Evolutionary conservation across 2,797 vertebrate genomes (phyloP).

Genomic region (Adrianichthys oophorus): DNA sequence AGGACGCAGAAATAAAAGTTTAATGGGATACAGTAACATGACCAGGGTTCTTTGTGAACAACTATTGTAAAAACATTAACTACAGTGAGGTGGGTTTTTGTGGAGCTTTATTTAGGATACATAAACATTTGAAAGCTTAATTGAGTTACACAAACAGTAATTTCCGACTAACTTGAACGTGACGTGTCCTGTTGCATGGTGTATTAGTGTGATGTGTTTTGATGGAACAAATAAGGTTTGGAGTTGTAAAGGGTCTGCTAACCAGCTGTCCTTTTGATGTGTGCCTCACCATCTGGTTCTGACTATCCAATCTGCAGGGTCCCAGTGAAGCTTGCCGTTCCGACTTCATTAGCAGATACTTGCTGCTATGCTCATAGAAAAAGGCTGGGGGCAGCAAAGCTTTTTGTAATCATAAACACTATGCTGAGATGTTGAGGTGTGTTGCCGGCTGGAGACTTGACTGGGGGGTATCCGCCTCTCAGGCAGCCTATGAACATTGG

Average conservation of each 20-base stretch:
- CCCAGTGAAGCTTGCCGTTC: slow-evolving; percentile 21
- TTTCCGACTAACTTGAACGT: slow-evolving; percentile 35
- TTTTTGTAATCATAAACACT: slow-evolving; percentile 60
- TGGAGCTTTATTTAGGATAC: slow-evolving; percentile 11
- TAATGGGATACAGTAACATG: too few species aligned
- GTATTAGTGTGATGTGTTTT: slow-evolving; percentile 51
- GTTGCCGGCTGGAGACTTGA: not conserved
- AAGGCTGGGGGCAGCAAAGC: slow-evolving; percentile 75
- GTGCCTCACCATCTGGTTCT: slow-evolving; percentile 68
- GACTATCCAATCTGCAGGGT: slow-evolving; percentile 36
- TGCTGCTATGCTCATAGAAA: slow-evolving; percentile 58
- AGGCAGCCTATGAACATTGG: too few species aligned
- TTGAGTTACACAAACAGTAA: slow-evolving; percentile 16
- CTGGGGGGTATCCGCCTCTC: too few species aligned
- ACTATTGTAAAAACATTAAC: too few species aligned
- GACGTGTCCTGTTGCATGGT: slow-evolving; percentile 18
- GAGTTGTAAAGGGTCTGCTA: slow-evolving; percentile 56
- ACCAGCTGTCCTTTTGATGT: slow-evolving; percentile 71
- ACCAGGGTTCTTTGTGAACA: too few species aligned
- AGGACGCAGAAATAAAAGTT: too few species aligned
- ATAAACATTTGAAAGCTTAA: slow-evolving; percentile 32
- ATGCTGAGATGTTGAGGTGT: slow-evolving; percentile 32
- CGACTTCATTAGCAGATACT: slow-evolving; percentile 37
- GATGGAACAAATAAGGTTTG: slow-evolving; percentile 54
- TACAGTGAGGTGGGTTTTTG: too few species aligned